Evolutionary conservation across 2,113 vertebrate genomes (phyloP).

Genomic region (Leucosticte australis): DNA sequence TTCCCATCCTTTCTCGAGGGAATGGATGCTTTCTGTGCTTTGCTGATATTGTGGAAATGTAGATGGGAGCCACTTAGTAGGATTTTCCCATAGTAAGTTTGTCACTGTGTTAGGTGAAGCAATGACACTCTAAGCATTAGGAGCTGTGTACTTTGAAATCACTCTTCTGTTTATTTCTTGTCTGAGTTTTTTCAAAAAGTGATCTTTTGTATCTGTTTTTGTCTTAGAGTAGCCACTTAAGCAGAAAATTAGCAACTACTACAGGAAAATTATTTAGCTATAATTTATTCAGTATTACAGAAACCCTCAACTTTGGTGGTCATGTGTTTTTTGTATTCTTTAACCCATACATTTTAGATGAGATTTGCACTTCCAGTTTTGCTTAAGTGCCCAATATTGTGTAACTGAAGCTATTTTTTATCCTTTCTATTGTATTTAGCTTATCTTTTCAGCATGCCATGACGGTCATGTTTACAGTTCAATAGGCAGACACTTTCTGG

Average conservation of each 20-base stretch:
- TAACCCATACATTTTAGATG: not conserved
- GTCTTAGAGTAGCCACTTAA: not conserved
- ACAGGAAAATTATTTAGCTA: not conserved
- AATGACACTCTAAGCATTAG: not conserved
- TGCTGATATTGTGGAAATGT: constrained; percentile 30
- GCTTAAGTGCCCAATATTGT: not conserved
- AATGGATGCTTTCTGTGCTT: constrained; percentile 38
- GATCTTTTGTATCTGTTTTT: not conserved
- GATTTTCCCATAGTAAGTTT: not conserved
- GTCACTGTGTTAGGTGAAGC: not conserved
- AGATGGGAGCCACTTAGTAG: not conserved
- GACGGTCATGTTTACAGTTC: not conserved
- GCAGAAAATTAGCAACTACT: not conserved
- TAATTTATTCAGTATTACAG: not conserved
- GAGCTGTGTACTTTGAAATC: not conserved
- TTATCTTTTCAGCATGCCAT: not conserved
- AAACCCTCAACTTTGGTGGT: not conserved
- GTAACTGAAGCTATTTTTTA: not conserved
- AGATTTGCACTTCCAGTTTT: not conserved
- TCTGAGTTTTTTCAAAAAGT: not conserved
- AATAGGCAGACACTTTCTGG: not conserved
- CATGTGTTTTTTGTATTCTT: not conserved
- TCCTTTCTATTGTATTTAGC: not conserved
- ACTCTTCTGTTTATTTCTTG: not conserved
- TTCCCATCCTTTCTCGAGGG: constrained; percentile 14